Evolutionary conservation across 2,888 invertebrate species (phyloP).

Genomic region (Cerastoderma edule): DNA sequence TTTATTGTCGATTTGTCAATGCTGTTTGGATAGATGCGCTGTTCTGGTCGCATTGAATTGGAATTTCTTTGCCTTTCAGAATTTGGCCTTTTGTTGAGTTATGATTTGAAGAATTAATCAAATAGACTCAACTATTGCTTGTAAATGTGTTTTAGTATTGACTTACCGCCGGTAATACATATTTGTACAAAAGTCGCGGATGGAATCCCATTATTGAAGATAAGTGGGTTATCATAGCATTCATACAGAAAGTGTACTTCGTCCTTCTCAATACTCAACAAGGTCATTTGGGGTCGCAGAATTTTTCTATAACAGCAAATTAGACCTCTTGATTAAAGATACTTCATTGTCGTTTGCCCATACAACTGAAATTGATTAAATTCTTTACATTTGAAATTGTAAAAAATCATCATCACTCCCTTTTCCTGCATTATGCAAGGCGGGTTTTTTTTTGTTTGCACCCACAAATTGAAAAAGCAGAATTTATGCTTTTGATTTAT

Average conservation of each 20-base stretch:
- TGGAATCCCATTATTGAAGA: slow-evolving; percentile 8
- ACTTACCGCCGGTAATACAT: slow-evolving; percentile 13
- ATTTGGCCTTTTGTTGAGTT: slow-evolving; percentile 10
- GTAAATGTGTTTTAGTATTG: slow-evolving; percentile 20
- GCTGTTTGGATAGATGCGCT: slow-evolving; percentile 25
- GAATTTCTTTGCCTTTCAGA: slow-evolving; percentile 8
- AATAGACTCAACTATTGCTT: slow-evolving; percentile 18
- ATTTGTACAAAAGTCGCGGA: slow-evolving; percentile 13
- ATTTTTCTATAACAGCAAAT: too few species aligned
- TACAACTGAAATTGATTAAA: too few species aligned
- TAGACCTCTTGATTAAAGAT: too few species aligned
- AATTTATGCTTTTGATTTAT: too few species aligned
- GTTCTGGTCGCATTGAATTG: slow-evolving; percentile 15
- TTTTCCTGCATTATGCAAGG: too few species aligned
- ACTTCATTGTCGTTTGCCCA: too few species aligned
- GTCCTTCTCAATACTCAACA: slow-evolving; percentile 13
- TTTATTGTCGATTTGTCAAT: slow-evolving; percentile 21
- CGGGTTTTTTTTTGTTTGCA: too few species aligned
- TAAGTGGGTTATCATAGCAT: slow-evolving; percentile 17
- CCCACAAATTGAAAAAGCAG: too few species aligned
- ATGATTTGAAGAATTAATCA: slow-evolving; percentile 7
- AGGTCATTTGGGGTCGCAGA: slow-evolving; percentile 16
- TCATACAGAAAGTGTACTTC: slow-evolving; percentile 10
- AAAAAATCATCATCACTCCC: too few species aligned
- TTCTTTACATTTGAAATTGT: too few species aligned